Evolutionary conservation across 1,140 invertebrate species (phyloP).

Genomic region (Drosophila quadrilineata): DNA sequence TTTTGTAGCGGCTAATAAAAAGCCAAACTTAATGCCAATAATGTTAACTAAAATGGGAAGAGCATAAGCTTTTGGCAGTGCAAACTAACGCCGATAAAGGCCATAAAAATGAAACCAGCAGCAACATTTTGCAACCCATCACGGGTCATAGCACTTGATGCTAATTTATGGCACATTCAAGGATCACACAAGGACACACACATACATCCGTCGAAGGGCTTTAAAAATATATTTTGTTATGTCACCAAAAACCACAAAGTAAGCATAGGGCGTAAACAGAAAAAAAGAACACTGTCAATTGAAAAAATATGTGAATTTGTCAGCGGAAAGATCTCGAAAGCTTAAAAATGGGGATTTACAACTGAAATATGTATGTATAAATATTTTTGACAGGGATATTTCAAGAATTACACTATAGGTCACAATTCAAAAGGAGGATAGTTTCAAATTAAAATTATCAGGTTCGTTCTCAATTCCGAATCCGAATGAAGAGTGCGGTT

Average conservation of each 20-base stretch:
- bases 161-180: slow-evolving; percentile 30
- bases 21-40: background rate
- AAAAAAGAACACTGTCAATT: slow-evolving; percentile 5
- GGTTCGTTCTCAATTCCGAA: too few relatives aligned
- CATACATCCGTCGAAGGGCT: too few relatives aligned
- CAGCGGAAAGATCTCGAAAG: background rate
- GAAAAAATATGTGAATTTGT: slow-evolving; percentile 34
- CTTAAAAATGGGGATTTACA: slow-evolving; percentile 13
- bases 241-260: slow-evolving; percentile 8
- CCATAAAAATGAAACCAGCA: background rate
- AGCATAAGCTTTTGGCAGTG: background rate
- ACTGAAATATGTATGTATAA: too few relatives aligned
- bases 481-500: too few relatives aligned
- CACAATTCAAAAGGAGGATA: too few relatives aligned
- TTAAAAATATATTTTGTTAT: too few relatives aligned
- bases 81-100: slow-evolving; percentile 16
- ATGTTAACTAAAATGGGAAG: slow-evolving; percentile 9
- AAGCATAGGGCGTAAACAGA: slow-evolving; percentile 6
- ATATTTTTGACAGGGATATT: too few relatives aligned
- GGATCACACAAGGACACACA: background rate
- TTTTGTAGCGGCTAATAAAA: slow-evolving; percentile 26
- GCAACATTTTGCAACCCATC: slow-evolving; percentile 10
- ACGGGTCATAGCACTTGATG: slow-evolving; percentile 28
- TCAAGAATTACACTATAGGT: too few relatives aligned
- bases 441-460: too few relatives aligned